phyloP scores from a whole-genome alignment of 1,140 invertebrate species.

The Phymastichus coffea region DNA sequence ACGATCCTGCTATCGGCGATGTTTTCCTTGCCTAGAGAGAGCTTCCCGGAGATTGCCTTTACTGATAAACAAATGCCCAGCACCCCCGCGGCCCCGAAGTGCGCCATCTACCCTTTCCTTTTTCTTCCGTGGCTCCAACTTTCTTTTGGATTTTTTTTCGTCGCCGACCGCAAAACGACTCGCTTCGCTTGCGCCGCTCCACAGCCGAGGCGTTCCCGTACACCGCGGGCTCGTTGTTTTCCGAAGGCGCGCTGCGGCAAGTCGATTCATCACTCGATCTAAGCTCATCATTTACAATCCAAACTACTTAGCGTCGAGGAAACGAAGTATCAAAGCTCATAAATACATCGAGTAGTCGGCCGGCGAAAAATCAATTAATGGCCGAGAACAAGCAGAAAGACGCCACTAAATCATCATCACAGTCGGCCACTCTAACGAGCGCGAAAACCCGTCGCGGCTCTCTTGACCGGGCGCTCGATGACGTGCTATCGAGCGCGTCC shows the following conservation, averaged over 20 bases:
- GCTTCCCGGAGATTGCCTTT: slow-evolving; percentile 14
- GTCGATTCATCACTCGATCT: too few relatives aligned
- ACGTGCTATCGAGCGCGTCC: slow-evolving; percentile 19
- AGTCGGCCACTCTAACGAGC: slow-evolving; percentile 8
- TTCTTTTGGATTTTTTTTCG: neutral
- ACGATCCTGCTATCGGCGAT: slow-evolving; percentile 4
- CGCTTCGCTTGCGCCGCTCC: too few relatives aligned
- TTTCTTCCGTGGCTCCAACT: neutral
- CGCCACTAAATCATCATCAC: slow-evolving; percentile 34
- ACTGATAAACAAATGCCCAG: slow-evolving; percentile 17
- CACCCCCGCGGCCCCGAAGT: too few relatives aligned
- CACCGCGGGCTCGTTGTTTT: too few relatives aligned
- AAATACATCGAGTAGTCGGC: too few relatives aligned
- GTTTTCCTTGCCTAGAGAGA: slow-evolving; percentile 14
- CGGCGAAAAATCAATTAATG: slow-evolving; percentile 26
- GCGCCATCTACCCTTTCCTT: neutral
- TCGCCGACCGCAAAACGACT: neutral
- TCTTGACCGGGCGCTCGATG: neutral
- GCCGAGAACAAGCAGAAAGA: too few relatives aligned
- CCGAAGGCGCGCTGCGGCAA: too few relatives aligned
- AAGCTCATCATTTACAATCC: too few relatives aligned
- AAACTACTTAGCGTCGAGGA: too few relatives aligned
- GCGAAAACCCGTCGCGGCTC: neutral
- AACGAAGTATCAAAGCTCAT: too few relatives aligned
- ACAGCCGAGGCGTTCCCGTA: too few relatives aligned